phyloP scores from a whole-genome alignment of 2,797 vertebrate genomes.

The Enteromius trimaculatus region DNA sequence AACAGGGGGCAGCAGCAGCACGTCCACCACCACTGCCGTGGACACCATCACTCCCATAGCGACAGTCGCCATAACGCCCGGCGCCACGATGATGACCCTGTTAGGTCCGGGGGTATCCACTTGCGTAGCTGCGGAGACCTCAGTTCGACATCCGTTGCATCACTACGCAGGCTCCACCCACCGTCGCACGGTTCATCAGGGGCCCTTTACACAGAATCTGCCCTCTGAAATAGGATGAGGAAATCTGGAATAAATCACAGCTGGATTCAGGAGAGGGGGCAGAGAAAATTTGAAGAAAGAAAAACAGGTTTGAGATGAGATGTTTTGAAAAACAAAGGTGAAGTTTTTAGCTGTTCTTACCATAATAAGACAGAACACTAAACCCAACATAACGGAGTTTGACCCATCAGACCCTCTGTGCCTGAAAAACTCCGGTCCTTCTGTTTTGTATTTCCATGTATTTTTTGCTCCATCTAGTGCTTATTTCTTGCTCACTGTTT shows the following conservation, averaged over 20 bases:
- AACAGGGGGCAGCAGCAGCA: slow-evolving; percentile 71
- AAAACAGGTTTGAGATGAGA: slow-evolving; percentile 14
- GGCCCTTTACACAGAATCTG: slow-evolving; percentile 85
- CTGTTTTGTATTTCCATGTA: slow-evolving; percentile 9
- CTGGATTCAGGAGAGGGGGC: slow-evolving; percentile 13
- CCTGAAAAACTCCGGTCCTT: slow-evolving; percentile 35
- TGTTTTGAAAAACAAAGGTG: background rate
- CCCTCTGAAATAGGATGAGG: slow-evolving; percentile 73
- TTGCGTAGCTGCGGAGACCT: slow-evolving; percentile 94
- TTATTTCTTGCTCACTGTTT: slow-evolving; percentile 34
- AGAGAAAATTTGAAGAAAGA: slow-evolving; percentile 28
- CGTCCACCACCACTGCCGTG: slow-evolving; percentile 69
- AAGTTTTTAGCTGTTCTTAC: slow-evolving; percentile 19
- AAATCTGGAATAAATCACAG: background rate
- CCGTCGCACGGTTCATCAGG: slow-evolving; percentile 84
- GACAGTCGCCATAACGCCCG: slow-evolving; percentile 77
- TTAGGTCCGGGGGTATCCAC: slow-evolving; percentile 82
- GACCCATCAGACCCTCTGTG: slow-evolving; percentile 27
- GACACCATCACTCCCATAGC: slow-evolving; percentile 78
- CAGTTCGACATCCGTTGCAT: slow-evolving; percentile 83
- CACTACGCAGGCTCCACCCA: slow-evolving; percentile 82
- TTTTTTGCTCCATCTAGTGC: slow-evolving; percentile 22
- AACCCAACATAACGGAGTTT: background rate
- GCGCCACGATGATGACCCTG: slow-evolving; percentile 66
- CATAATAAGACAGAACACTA: slow-evolving; percentile 7